Base-by-base conservation (phyloP, 2,888 invertebrate genomes). In the Neoascia interrupta region DNA sequence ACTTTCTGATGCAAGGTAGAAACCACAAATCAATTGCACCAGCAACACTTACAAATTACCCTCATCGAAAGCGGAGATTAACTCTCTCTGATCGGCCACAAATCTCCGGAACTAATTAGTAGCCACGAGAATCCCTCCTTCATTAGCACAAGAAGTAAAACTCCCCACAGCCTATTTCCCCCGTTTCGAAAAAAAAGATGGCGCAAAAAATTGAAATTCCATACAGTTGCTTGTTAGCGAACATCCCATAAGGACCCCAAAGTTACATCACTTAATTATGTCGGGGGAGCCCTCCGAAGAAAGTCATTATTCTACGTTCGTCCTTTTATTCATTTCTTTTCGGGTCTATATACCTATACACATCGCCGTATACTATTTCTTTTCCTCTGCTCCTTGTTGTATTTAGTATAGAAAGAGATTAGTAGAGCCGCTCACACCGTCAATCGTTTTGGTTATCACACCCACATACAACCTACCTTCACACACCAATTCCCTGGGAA, bases 201-300 rank as follows among this genome's bases (percentile, higher is more conserved):
- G n/a, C n/a, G n/a, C n/a, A 56, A 54, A 37, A 66, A 66, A 66
- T 66, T 56, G 37, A 66, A 66, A 66, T 66, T 56, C 54, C 66
- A 54, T 21, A 15, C 54, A 45, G 11, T 45, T 21, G 23, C 45
- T 64, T 64, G 43, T 34, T 41, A 41, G 63, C 23, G 23, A 53
- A 47, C 45, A 28, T 56, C 54, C 66, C 54, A 54, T 45, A 64
- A 64, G 51, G 63, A 64, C 51, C 63, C 53, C 64, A 64, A 53
- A 64, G 53, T 53, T 64, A 64, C 64, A 64, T 43, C 64, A 45
- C 58, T 45, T 60, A 47, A 47, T 60, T 60, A 36, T 41, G 36
- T 47, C n/a, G n/a, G n/a, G n/a, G n/a, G n/a, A n/a, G n/a, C 15
- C 26, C 26, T 8, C 13, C 10, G 36, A 39, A 26, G 39, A 28